Evolutionary conservation across 2,113 vertebrate species (phyloP).

Genomic region (Variabilichromis moorii): DNA sequence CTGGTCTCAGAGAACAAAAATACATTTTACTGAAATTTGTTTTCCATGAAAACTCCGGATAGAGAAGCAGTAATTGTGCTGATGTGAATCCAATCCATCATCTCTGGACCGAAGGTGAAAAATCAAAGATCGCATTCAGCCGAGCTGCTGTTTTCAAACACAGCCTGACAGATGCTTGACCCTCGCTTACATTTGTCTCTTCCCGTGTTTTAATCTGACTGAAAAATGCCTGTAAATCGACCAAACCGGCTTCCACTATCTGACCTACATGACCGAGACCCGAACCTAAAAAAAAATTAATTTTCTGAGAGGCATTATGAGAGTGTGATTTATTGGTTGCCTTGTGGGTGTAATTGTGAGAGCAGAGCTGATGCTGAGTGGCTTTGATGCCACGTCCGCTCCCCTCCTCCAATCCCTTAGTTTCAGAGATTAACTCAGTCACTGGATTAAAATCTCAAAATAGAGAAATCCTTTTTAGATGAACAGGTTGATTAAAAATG

Average conservation of each 20-base stretch:
- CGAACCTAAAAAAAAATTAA: slow-evolving; percentile 56
- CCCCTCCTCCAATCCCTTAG: slow-evolving; percentile 56
- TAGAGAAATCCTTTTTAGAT: slow-evolving; percentile 72
- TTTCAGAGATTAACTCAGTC: slow-evolving; percentile 69
- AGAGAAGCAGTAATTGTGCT: neutral
- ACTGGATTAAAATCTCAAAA: slow-evolving; percentile 72
- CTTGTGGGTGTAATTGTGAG: slow-evolving; percentile 51
- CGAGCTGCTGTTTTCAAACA: neutral
- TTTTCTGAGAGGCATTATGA: slow-evolving; percentile 62
- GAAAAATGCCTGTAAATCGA: slow-evolving; percentile 29
- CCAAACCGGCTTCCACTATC: slow-evolving; percentile 6
- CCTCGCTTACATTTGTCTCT: neutral
- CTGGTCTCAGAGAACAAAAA: neutral
- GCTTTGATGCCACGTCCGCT: slow-evolving; percentile 40
- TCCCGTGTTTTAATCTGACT: neutral
- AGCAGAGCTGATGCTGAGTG: slow-evolving; percentile 49
- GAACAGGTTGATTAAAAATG: slow-evolving; percentile 62
- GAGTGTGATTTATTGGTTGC: slow-evolving; percentile 44
- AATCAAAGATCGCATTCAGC: neutral
- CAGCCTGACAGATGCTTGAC: neutral
- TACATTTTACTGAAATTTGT: accelerated
- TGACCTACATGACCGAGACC: slow-evolving; percentile 58
- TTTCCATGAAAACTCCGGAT: neutral
- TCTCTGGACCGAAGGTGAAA: neutral
- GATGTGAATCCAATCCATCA: neutral